phyloP scores from a whole-genome alignment of 1,140 invertebrate species.

The Andricus grossulariae region DNA sequence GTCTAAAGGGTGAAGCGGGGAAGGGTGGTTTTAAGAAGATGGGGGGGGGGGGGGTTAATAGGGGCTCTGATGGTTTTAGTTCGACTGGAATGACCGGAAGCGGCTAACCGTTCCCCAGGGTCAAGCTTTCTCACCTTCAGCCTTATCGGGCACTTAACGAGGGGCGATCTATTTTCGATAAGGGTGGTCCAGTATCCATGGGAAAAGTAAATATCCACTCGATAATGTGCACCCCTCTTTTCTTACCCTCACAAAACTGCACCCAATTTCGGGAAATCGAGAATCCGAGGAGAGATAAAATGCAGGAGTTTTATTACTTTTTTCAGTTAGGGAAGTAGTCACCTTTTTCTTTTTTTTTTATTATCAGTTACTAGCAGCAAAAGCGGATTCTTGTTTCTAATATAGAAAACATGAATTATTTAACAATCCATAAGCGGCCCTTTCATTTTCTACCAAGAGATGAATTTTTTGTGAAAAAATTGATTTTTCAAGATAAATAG shows the following conservation, averaged over 20 bases:
- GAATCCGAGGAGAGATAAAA: not conserved
- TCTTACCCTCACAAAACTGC: not conserved
- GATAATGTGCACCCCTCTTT: constrained; percentile 49
- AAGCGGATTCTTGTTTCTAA: too few relatives aligned
- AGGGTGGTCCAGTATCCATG: constrained; percentile 46
- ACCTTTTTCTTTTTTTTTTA: constrained; percentile 32
- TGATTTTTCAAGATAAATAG: too few relatives aligned
- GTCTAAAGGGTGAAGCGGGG: not conserved
- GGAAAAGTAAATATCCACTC: constrained; percentile 61
- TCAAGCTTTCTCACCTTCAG: constrained; percentile 33
- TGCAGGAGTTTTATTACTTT: too few relatives aligned
- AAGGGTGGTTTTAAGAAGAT: not conserved
- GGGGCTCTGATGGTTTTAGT: constrained; percentile 43
- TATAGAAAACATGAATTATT: too few relatives aligned
- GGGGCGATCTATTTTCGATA: constrained; percentile 69
- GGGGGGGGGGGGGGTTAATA: constrained; percentile 51
- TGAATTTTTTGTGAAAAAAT: too few relatives aligned
- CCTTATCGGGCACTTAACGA: constrained; percentile 58
- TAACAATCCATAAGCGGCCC: too few relatives aligned
- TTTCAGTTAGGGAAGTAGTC: not conserved
- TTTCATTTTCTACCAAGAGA: too few relatives aligned
- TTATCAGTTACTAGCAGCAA: not conserved
- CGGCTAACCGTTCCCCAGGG: constrained; percentile 63
- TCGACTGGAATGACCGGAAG: constrained; percentile 61
- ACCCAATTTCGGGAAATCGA: not conserved